Base-by-base conservation (phyloP, 2,888 invertebrate species). In the Perdita meconis region DNA sequence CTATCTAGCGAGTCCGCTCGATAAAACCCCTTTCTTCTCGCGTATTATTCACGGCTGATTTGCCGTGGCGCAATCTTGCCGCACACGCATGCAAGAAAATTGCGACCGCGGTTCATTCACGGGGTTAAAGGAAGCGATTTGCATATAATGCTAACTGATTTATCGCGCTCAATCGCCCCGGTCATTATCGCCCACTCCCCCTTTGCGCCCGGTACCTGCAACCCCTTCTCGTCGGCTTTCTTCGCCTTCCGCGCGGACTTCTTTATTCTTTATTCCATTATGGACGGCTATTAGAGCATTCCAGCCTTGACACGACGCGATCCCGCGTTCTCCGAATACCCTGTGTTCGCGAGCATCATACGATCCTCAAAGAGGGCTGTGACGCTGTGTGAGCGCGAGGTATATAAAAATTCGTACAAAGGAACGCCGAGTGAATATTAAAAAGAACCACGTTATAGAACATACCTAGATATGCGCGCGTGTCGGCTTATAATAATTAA, bases 31-130 rank as follows among this genome's bases (percentile, higher is more conserved):
- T 64, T 69, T 69, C 70, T 74, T 60, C 59, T 19, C 63, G 68
- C 61, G 60, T 44, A 68, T 82, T 82, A 83, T 78, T 81, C 74
- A 69, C 83, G 69, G 55, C 50, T 81, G 83, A 82, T 83, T 82
- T 82, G 78, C 16, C 59, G n/a, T 42, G 40, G 30, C 59, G 68
- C 84, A 71, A 70, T 80, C 75, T 70, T 67, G 42, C 26, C 55
- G 55, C 75, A 50, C 53, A 63, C 63, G 70, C 63, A 51, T 61
- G 51, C 34, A 26, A 16, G 57, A 26, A 67, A 83, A 80, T 74
- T 73, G 65, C 76, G 61, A 42, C 1, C 34, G 68, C 50, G 71
- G 55, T 70, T 77, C 78, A 51, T 77, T 77, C 78, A 40, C n/a
- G 59, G 53, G 47, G 53, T 44, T 44, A 42, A 50, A 59, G 42